phyloP scores from a whole-genome alignment of 2,113 vertebrate genomes.

The Anarhynchus alexandrinus region DNA sequence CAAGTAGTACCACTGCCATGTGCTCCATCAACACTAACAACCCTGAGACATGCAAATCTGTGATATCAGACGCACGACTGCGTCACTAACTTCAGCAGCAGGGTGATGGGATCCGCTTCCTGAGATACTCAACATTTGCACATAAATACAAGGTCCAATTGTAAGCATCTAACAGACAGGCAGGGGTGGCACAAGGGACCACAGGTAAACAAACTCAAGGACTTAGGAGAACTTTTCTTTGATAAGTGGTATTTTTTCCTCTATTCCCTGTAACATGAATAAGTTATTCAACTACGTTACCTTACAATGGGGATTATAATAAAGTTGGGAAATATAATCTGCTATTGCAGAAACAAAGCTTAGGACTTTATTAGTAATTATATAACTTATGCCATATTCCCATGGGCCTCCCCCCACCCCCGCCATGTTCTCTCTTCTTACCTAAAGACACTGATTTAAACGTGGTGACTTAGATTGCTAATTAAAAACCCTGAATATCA shows the following conservation, averaged over 20 bases:
- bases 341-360: background rate
- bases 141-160: background rate
- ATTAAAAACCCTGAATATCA: background rate
- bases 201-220: background rate
- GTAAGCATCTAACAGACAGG: background rate
- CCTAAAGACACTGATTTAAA: background rate
- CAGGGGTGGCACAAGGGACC: background rate
- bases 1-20: background rate
- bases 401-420: background rate
- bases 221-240: background rate
- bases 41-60: background rate
- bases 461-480: background rate
- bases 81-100: background rate
- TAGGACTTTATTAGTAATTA: background rate
- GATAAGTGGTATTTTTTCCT: background rate
- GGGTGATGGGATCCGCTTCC: background rate
- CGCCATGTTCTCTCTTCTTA: background rate
- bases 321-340: background rate
- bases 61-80: background rate
- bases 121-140: background rate
- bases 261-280: background rate
- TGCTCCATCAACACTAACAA: background rate
- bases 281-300: background rate
- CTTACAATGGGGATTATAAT: background rate
- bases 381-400: background rate